A percentile compares a stretch with the other conserved stretches of the same genome.
These are phyloP conservation scores for Ammodytes marinus DNA, from an alignment of 2,113 vertebrate genomes.

Conservation along the genomic window DNA sequence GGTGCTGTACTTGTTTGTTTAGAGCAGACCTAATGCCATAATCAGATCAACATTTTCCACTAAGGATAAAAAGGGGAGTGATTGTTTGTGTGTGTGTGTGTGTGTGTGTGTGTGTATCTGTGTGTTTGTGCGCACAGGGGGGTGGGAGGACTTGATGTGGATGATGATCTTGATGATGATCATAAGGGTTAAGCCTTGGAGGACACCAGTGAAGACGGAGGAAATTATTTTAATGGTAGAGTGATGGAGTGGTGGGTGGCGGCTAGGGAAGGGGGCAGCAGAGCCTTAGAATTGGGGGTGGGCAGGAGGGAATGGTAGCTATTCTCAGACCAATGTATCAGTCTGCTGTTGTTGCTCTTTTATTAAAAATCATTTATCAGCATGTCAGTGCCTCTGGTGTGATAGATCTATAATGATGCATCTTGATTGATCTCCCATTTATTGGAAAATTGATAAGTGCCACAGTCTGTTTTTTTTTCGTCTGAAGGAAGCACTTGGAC, in stretches of 20 bases:
- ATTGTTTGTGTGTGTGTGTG: too few species aligned
- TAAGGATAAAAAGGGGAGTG: slow-evolving; percentile 31
- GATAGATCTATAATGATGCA: slow-evolving; percentile 32
- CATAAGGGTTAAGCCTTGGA: slow-evolving; percentile 49
- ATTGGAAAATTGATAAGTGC: slow-evolving; percentile 53
- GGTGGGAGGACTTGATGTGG: slow-evolving; percentile 10
- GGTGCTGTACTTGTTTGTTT: slow-evolving; percentile 73
- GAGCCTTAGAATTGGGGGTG: slow-evolving; percentile 52
- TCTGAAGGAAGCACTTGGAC: not conserved
- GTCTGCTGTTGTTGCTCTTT: slow-evolving; percentile 44
- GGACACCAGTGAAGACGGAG: slow-evolving; percentile 8
- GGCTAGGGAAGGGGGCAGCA: slow-evolving; percentile 62
- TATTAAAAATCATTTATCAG: slow-evolving; percentile 71
- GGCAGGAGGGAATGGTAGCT: slow-evolving; percentile 14
- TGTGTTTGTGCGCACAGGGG: not conserved
- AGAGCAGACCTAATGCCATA: slow-evolving; percentile 61
- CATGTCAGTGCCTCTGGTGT: slow-evolving; percentile 34
- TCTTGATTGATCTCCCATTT: slow-evolving; percentile 61
- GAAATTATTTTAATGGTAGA: slow-evolving; percentile 27
- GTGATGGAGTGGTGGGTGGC: slow-evolving; percentile 46
- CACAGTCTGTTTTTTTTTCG: slow-evolving; percentile 11
- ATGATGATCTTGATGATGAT: slow-evolving; percentile 26
- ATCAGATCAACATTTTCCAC: slow-evolving; percentile 75
- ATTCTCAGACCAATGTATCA: slow-evolving; percentile 21
- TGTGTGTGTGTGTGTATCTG: too few species aligned